Percentiles rank a stretch among this genome's conserved stretches.
Evolutionary conservation across 2,888 invertebrate genomes (phyloP).

Genomic region (Tachina fera): DNA sequence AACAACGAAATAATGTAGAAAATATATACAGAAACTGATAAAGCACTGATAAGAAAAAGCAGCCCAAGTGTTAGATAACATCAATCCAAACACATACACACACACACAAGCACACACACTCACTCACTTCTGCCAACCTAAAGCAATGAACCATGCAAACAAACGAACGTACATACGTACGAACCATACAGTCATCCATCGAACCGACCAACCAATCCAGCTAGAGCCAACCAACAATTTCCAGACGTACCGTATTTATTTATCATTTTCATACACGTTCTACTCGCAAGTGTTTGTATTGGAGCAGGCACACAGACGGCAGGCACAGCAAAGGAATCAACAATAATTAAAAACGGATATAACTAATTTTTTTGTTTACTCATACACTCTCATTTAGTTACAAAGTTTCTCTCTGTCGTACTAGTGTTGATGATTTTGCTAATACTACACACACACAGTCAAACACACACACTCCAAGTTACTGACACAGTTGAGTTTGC

Average conservation of each 20-base stretch:
- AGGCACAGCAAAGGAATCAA: constrained; percentile 21
- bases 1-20: constrained; percentile 59
- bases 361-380: constrained; percentile 34
- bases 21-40: constrained; percentile 80
- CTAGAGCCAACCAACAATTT: constrained; percentile 55
- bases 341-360: constrained; percentile 62
- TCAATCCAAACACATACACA: constrained; percentile 73
- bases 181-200: constrained; percentile 26
- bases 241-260: constrained; percentile 59
- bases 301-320: neutral
- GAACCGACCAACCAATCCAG: constrained; percentile 45
- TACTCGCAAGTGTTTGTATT: constrained; percentile 8
- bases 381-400: constrained; percentile 26
- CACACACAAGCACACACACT: constrained; percentile 47
- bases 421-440: constrained; percentile 45
- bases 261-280: constrained; percentile 75
- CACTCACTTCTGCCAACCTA: constrained; percentile 55
- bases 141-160: constrained; percentile 59
- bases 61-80: constrained; percentile 81
- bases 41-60: constrained; percentile 82
- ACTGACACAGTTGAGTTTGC: neutral
- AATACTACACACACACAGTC: constrained; percentile 9
- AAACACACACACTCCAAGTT: neutral
- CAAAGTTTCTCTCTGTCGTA: constrained; percentile 13
- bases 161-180: constrained; percentile 19